These are phyloP conservation scores for Drosophila nikananu DNA, from an alignment of 1,140 invertebrate species.

Conservation along the genomic window DNA sequence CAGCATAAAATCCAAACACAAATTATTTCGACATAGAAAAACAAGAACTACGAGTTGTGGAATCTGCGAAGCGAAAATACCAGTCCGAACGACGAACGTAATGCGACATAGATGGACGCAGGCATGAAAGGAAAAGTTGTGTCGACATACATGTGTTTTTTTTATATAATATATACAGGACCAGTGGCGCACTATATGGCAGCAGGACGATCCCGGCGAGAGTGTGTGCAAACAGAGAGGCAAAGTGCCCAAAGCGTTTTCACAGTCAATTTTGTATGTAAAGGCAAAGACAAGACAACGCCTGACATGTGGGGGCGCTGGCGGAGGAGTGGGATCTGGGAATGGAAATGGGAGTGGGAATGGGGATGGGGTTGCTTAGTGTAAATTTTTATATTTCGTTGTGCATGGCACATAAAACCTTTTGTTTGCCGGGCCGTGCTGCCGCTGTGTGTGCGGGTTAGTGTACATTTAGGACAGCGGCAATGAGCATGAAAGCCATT, in stretches of 20 bases:
- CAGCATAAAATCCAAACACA: constrained; percentile 51
- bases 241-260: constrained; percentile 80
- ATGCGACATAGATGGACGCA: constrained; percentile 40
- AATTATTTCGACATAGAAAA: constrained; percentile 54
- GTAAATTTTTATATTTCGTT: constrained; percentile 70
- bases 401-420: constrained; percentile 72
- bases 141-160: constrained; percentile 6
- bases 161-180: not conserved
- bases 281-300: constrained; percentile 76
- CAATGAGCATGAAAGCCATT: constrained; percentile 73
- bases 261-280: constrained; percentile 82
- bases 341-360: not conserved
- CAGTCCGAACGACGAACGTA: constrained; percentile 28
- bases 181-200: constrained; percentile 13
- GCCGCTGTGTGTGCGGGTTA: constrained; percentile 18
- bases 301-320: constrained; percentile 29
- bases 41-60: constrained; percentile 26
- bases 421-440: constrained; percentile 51
- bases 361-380: constrained; percentile 27
- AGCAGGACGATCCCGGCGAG: constrained; percentile 40
- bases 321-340: not conserved
- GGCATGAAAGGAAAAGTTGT: constrained; percentile 57
- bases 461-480: constrained; percentile 61
- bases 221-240: constrained; percentile 61
- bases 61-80: constrained; percentile 36